A percentile compares a stretch with the other conserved stretches of the same genome.
These are phyloP conservation scores for Hydropsyche betteni DNA, from an alignment of 2,888 invertebrate species.

Conservation along the genomic window DNA sequence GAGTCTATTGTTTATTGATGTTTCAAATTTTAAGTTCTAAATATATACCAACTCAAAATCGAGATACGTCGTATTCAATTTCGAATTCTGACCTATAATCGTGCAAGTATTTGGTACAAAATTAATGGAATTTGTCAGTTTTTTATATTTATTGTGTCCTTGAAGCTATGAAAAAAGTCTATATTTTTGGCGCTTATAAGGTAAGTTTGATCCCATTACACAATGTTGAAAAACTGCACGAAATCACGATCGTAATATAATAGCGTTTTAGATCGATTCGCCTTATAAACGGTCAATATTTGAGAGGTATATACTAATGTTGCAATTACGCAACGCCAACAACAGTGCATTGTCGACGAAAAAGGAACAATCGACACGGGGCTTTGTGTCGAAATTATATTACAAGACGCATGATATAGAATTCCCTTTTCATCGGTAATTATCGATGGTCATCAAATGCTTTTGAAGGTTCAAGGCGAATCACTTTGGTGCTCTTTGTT, in stretches of 20 bases:
- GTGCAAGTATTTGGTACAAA: not conserved
- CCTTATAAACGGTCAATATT: slow-evolving; percentile 22
- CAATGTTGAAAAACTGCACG: slow-evolving; percentile 6
- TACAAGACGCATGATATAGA: too few species aligned
- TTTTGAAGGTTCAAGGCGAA: slow-evolving; percentile 14
- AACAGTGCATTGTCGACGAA: too few species aligned
- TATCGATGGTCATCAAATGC: not conserved
- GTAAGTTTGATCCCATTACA: not conserved
- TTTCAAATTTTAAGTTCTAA: too few species aligned
- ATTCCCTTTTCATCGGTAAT: too few species aligned
- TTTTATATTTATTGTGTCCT: slow-evolving; percentile 18
- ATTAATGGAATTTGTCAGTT: slow-evolving; percentile 15
- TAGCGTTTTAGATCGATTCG: slow-evolving; percentile 15
- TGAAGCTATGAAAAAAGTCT: not conserved
- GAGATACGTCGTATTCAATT: slow-evolving; percentile 16
- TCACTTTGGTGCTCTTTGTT: not conserved
- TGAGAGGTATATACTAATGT: slow-evolving; percentile 3
- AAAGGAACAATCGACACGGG: too few species aligned
- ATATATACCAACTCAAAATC: not conserved
- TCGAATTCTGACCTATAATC: not conserved
- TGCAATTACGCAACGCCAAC: too few species aligned
- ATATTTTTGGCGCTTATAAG: slow-evolving; percentile 4
- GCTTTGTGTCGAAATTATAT: too few species aligned
- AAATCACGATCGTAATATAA: slow-evolving; percentile 20
- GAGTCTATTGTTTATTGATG: too few species aligned